Evolutionary conservation across 2,113 vertebrate species (phyloP).

Genomic region (Apaloderma vittatum): DNA sequence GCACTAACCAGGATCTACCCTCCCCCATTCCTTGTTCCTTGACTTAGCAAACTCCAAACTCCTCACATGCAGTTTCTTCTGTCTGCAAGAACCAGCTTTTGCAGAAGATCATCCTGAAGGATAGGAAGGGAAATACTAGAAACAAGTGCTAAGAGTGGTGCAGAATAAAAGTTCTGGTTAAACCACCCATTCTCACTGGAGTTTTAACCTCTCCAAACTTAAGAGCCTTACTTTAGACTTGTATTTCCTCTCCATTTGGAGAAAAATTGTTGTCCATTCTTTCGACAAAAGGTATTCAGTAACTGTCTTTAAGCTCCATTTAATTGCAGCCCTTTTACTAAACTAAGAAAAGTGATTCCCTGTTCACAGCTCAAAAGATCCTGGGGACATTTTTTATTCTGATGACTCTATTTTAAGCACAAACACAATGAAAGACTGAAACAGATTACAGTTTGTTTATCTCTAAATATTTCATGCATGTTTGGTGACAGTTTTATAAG

Average conservation of each 20-base stretch:
- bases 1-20: not conserved
- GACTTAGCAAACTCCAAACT: not conserved
- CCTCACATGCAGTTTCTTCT: not conserved
- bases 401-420: not conserved
- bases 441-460: not conserved
- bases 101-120: not conserved
- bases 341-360: not conserved
- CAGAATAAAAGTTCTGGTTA: not conserved
- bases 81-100: slow-evolving; percentile 33
- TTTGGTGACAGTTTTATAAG: not conserved
- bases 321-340: not conserved
- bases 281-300: not conserved
- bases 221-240: not conserved
- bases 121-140: not conserved
- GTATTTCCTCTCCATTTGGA: not conserved
- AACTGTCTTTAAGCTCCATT: not conserved
- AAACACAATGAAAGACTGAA: slow-evolving; percentile 1
- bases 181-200: not conserved
- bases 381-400: not conserved
- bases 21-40: not conserved
- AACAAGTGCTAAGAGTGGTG: not conserved
- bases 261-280: not conserved
- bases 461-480: not conserved
- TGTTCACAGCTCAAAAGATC: not conserved
- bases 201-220: not conserved